Conservation (phyloP, 2,113 vertebrate genomes). For the Pipa parva region DNA sequence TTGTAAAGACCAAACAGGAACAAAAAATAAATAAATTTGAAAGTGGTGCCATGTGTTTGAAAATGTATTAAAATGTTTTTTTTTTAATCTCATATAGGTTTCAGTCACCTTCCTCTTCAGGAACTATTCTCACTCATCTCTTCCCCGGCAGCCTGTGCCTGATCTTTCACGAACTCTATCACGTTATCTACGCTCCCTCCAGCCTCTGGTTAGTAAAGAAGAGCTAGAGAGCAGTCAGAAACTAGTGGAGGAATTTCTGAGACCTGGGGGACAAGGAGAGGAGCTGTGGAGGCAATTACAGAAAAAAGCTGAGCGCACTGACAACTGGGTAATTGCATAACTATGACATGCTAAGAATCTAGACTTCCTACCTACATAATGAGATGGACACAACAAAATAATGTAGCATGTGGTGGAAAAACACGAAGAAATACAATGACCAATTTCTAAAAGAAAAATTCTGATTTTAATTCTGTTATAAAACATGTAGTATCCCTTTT, state of each 20-base stretch:
- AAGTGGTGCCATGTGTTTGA: no score
- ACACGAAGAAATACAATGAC: no score
- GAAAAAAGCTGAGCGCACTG: slow-evolving; percentile 56
- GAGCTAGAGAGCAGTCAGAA: slow-evolving; percentile 67
- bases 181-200: slow-evolving; percentile 65
- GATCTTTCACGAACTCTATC: slow-evolving; percentile 63
- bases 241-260: slow-evolving; percentile 63
- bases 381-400: no score
- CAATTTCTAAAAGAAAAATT: no score
- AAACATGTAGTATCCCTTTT: no score
- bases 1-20: no score
- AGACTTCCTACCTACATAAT: background rate
- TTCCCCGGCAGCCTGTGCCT: slow-evolving; percentile 68
- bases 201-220: slow-evolving; percentile 67
- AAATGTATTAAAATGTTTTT: no score
- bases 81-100: no score
- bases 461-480: no score
- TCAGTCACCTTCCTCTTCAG: background rate
- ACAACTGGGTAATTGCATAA: slow-evolving; percentile 70
- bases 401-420: no score
- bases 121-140: slow-evolving; percentile 39
- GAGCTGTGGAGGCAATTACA: slow-evolving; percentile 65
- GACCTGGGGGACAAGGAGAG: slow-evolving; percentile 57
- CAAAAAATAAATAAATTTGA: no score
- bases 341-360: background rate